These are phyloP conservation scores for Zeuzera pyrina DNA, from an alignment of 2,888 invertebrate species.

Conservation along the genomic window DNA sequence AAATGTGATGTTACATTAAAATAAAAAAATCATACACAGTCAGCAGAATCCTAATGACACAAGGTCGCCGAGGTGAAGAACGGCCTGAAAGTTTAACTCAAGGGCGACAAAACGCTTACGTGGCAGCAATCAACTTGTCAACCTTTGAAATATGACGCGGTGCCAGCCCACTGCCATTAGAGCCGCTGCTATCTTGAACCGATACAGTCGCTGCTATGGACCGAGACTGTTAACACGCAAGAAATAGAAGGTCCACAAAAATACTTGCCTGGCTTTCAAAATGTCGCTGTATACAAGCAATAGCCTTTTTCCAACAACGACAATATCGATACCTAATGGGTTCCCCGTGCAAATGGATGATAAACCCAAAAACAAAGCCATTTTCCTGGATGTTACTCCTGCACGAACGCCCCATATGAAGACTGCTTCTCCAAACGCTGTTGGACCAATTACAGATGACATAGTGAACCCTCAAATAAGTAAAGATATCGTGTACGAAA, in stretches of 20 bases:
- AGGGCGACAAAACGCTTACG: conserved; percentile 38
- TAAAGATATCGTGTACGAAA: conserved; percentile 58
- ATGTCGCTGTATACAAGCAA: conserved; percentile 48
- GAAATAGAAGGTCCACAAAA: conserved; percentile 1
- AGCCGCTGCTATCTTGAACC: conserved; percentile 25
- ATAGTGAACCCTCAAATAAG: conserved; percentile 39
- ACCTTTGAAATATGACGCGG: conserved; percentile 44
- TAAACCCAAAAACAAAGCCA: conserved; percentile 38
- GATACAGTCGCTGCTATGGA: conserved; percentile 22
- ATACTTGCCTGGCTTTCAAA: conserved; percentile 5
- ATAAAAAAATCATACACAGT: too few species aligned
- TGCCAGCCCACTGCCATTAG: conserved; percentile 28
- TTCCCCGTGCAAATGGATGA: conserved; percentile 35
- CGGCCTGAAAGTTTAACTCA: conserved; percentile 46
- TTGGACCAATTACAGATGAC: conserved; percentile 45
- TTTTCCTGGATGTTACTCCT: conserved; percentile 59
- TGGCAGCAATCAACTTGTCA: conserved; percentile 57
- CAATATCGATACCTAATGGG: conserved; percentile 42
- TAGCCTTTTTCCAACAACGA: conserved; percentile 31
- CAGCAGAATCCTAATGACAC: conserved; percentile 8
- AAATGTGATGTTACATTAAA: too few species aligned
- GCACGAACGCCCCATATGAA: conserved; percentile 36
- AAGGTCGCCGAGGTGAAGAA: conserved; percentile 51
- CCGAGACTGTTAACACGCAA: conserved; percentile 16
- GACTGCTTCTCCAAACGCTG: conserved; percentile 33